Base-by-base conservation (phyloP, 2,113 vertebrate genomes). In the Tyto alba region DNA sequence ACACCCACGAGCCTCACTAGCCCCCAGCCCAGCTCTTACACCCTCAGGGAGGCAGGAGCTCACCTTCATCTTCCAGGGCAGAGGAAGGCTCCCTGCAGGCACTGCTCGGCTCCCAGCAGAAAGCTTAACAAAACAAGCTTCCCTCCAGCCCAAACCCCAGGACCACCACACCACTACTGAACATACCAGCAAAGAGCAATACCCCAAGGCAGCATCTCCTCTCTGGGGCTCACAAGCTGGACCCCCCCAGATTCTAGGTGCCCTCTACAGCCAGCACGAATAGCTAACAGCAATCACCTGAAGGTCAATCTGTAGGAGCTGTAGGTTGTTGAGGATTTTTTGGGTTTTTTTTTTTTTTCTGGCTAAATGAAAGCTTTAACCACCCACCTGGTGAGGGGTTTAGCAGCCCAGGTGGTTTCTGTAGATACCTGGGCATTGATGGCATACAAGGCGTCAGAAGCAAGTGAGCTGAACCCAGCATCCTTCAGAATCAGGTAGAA, bases 191-290 rank as follows among this genome's bases (percentile, higher is more conserved):
- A 82, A 47, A 90, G 43, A 93, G 10, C n/a, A 29, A 22, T 3
- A 1, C 6, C 6, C 23, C 18, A n/a, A 55, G 6, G 22, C 38
- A 87, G 1, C 34, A 56, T 2, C 16, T 71, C 21, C 27, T 48
- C 34, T 40, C 16, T 9, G 16, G 9, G 8, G 53, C 10, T 48
- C 16, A 45, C 15, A 72, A 9, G 34, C 13, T 7, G 86, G 34
- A 6, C 1, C 3, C 9, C 9, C 5, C 7, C 1, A 6, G 3
- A 14, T 66, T 80, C 34, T 7, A 15, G 16, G 15, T 53, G 4
- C 27, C 27, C 13, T 81, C 15, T 55, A 7, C 23, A 74, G 14
- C 43, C 40, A 80, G 13, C 16, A 12, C 9, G 2, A 75, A 10
- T n/a, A 69, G 55, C 69, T 85, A 85, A 90, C 8, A 90, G 23